Base-by-base conservation (phyloP, 1,140 invertebrate species). In the Euwallacea fornicatus region DNA sequence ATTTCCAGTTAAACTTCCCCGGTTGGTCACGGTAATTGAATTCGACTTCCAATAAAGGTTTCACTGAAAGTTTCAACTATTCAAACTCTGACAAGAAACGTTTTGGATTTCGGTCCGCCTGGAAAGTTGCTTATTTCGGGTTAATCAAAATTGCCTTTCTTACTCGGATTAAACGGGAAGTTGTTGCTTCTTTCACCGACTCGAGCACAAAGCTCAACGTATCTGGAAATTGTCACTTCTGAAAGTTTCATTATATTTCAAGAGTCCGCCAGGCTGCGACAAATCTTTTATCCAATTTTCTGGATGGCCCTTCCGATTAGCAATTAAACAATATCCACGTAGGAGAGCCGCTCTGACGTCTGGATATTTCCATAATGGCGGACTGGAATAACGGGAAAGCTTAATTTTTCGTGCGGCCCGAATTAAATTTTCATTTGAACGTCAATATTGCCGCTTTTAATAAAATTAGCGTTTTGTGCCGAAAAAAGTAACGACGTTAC, bases 251-350 rank as follows among this genome's bases (percentile, higher is more conserved):
- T 63, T 63, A 63, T 63, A 63, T 63, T 63, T 63, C 43, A 63
- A 63, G 61, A 15, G 61, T 63, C 61, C 61, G n/a, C 10, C 59
- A 13, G 44, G 11, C 61, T 63, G n/a, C 61, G 61, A 63, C 61
- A 63, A 63, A 63, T 63, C 61, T 63, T 63, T 63, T 63, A 63
- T 63, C 44, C 61, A 63, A 63, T 63, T 63, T 50, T 50, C 61
- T 63, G 61, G 61, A 63, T 63, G 61, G 61, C 61, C 13, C 61
- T 63, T 63, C 41, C 61, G 61, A 63, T 63, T 63, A 63, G 46
- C 43, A 63, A 63, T 63, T 63, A 63, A 46, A 63, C 47, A 63
- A 63, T 47, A 47, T 47, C 61, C 61, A 47, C 43, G 61, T 7
- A 8, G 61, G 8, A 50, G 44, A 7, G 44, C 44, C 8, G 43